These are phyloP conservation scores for Portevinia maculata DNA, from an alignment of 2,888 invertebrate species.

Conservation along the genomic window DNA sequence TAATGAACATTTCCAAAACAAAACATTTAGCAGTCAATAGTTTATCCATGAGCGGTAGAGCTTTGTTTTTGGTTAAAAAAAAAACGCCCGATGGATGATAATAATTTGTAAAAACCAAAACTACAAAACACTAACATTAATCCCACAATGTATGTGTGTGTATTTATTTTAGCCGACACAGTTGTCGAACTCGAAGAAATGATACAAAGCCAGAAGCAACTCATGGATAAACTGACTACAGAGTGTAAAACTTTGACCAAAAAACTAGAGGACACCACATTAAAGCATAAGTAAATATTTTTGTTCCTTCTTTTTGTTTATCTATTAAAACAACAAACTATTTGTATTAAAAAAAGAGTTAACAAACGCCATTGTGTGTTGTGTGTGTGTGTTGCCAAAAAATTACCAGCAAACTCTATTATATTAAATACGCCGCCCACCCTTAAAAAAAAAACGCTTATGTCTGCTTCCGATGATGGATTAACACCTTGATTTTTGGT, in stretches of 20 bases:
- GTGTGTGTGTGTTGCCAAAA: slow-evolving; percentile 42
- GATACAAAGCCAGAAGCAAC: slow-evolving; percentile 95
- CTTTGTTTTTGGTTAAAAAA: slow-evolving; percentile 72
- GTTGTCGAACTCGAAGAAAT: slow-evolving; percentile 94
- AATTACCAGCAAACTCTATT: background rate
- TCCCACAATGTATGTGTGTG: slow-evolving; percentile 46
- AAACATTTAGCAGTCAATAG: slow-evolving; percentile 84
- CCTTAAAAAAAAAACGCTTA: slow-evolving; percentile 61
- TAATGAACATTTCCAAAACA: slow-evolving; percentile 38
- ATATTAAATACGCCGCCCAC: slow-evolving; percentile 30
- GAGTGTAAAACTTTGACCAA: slow-evolving; percentile 95
- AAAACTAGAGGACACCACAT: slow-evolving; percentile 94
- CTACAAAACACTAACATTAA: slow-evolving; percentile 42
- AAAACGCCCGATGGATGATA: background rate
- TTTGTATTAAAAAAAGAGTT: slow-evolving; percentile 2
- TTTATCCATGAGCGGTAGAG: slow-evolving; percentile 86
- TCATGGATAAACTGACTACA: slow-evolving; percentile 95
- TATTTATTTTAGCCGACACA: slow-evolving; percentile 89
- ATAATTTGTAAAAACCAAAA: slow-evolving; percentile 6
- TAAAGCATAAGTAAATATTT: slow-evolving; percentile 90
- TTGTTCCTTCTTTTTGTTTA: slow-evolving; percentile 32
- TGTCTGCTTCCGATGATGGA: slow-evolving; percentile 68
- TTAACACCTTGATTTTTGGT: slow-evolving; percentile 78
- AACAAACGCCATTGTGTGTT: slow-evolving; percentile 41
- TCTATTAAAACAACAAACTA: slow-evolving; percentile 10